Evolutionary conservation across 1,140 invertebrate species (phyloP).

Genomic region (Bombus balteatus): DNA sequence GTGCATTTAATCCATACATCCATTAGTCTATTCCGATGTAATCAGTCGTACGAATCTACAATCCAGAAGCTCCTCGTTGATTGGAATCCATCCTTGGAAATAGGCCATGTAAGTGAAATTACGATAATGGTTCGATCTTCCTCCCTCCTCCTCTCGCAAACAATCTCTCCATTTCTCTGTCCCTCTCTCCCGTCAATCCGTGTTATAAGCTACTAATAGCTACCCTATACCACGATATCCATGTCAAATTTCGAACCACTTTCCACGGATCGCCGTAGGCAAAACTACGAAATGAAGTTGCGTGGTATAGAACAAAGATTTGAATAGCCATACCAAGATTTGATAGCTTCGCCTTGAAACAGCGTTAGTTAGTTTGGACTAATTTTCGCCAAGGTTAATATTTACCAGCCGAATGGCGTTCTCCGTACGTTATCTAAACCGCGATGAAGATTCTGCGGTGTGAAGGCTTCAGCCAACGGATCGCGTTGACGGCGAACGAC

Average conservation of each 20-base stretch:
- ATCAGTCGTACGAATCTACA: constrained; percentile 35
- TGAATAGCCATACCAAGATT: not conserved
- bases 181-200: not conserved
- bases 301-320: not conserved
- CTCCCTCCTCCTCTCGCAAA: not conserved
- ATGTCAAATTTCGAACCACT: not conserved
- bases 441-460: constrained; percentile 3
- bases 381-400: constrained; percentile 32
- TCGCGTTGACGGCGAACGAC: constrained; percentile 1
- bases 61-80: not conserved
- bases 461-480: not conserved
- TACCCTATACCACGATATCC: not conserved
- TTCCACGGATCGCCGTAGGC: not conserved
- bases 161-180: not conserved
- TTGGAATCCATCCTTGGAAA: constrained; percentile 1
- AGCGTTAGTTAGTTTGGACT: not conserved
- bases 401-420: constrained; percentile 14
- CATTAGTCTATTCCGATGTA: constrained; percentile 15
- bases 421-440: constrained; percentile 5
- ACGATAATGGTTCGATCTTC: not conserved
- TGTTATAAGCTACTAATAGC: too few relatives aligned
- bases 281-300: not conserved
- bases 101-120: constrained; percentile 24
- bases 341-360: not conserved
- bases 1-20: not conserved